Base-by-base conservation (phyloP, 1,140 invertebrate genomes). In the Drosophila quadrilineata region DNA sequence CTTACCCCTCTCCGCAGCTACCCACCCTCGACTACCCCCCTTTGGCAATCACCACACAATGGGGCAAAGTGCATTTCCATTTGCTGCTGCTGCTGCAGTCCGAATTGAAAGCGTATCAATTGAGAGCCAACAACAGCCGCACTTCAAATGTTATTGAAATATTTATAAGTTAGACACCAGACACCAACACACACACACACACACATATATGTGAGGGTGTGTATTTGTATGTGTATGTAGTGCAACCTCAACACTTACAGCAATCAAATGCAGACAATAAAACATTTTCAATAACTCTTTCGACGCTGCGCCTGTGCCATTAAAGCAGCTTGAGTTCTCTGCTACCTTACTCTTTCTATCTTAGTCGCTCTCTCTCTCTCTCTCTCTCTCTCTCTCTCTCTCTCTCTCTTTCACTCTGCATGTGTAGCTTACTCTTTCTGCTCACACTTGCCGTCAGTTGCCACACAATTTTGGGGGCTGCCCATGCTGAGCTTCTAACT, bases 231-330 rank as follows among this genome's bases (percentile, higher is more conserved):
- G n/a, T n/a, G n/a, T n/a, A n/a, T 49, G 50, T 19, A 56, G 40
- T 57, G 54, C 46, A 52, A 64, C 53, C 73, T 73, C 69, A 76
- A 84, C 76, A 84, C 77, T 84, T 85, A 84, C 77, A 85, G 77
- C 77, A 82, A 82, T 82, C 77, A 82, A 82, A 82, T 85, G 73
- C 77, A 85, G 65, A 85, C 80, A 86, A 85, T 86, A 85, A 85
- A 85, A 85, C 79, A 85, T 85, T 85, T 85, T 85, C 80, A 85
- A 85, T 85, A 85, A 85, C 80, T 86, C 79, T 85, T 85, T 85
- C 74, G 79, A 68, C 70, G 75, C 79, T 65, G 71, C 54, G 49
- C 71, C 79, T 62, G 53, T 52, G 45, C 79, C 79, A 85, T 84
- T 84, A 77, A n/a, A 62, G 60, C 60, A 56, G 50, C 41, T 14